Evolutionary conservation across 2,113 vertebrate species (phyloP), one percentile per base, ranked within the genome.

Genomic region (Baryphthengus martii): DNA sequence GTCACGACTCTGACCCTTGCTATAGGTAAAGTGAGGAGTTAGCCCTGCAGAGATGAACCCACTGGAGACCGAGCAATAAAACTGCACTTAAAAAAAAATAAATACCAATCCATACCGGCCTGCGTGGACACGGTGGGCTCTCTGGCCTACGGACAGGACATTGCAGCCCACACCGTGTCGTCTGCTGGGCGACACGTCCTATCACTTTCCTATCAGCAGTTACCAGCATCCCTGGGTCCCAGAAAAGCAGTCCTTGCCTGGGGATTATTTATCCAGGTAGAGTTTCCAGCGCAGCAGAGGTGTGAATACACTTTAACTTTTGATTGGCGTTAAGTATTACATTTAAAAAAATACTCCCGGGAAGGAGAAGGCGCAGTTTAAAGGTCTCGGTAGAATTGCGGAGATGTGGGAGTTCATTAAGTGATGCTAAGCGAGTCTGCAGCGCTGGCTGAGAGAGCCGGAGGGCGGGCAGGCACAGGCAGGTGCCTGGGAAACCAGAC

Each of bases 151-250:
- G 26, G 55, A 35, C 13, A 40, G 50, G 44, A 8, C 21, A 53
- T 5, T 10, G 25, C 25, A 28, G 13, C 26, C 9, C 15, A 45
- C n/a, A 15, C 52, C 35, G 8, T 14, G n/a, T 28, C 18, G 33
- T n/a, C 33, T 52, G 4, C 23, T 66, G 45, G 90, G 19, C 23
- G 47, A 29, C 11, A 3, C 13, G 15, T 26, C 45, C 26, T 3
- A 25, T 23, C 17, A 52, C 8, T 39, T n/a, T 47, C 7, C 0
- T 12, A n/a, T 15, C 50, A 47, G 49, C 21, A 20, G 7, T 26
- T 23, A 9, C 3, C 85, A 44, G 31, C 44, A 25, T 1, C 8
- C 5, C 26, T 6, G 33, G 33, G 20, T 55, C 67, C n/a, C n/a
- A 35, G 33, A 59, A 68, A 17, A 24, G 58, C 55, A 19, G 24